Base-by-base conservation (phyloP, 2,888 invertebrate genomes). In the Caradrina kadenii region DNA sequence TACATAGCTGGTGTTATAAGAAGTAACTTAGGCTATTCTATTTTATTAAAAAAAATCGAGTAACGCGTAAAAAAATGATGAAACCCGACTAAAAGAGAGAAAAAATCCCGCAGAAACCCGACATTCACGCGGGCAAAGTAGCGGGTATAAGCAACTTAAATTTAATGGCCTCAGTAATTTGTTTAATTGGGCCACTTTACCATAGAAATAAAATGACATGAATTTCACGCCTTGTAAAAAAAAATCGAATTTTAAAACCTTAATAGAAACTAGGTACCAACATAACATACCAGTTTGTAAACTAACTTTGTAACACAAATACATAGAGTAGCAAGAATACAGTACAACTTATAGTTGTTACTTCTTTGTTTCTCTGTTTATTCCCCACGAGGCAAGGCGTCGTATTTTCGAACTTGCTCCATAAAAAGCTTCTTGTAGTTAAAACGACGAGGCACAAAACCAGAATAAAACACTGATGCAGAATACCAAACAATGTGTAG, bases 301-400 rank as follows among this genome's bases (percentile, higher is more conserved):
- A 61, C 39, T 26, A 50, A 69, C 61, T 69, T 58, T 35, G 26
- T 52, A 58, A 49, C 22, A 77, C 50, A 69, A 69, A 68, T 56
- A 53, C 45, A 50, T 70, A 45, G n/a, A 58, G 26, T n/a, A 68
- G 45, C 49, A 56, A 49, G 50, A 70, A 70, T 49, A 59, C 31
- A 45, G 10, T 35, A 61, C 19, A 56, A 21, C 17, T 45, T 45
- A 17, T 19, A 48, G 48, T 49, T 65, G 54, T 76, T 63, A 56
- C 45, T 76, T 76, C 53, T 76, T 80, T 76, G 64, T 77, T 60
- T 62, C 61, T 76, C 62, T 64, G 58, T 63, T 76, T 60, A 80
- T 71, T 63, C 64, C 77, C 68, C 65, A 22, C 31, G 77, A 70
- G 77, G 15, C 7, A 63, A 65, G 10, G 19, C 62, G 54, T 61